These are phyloP conservation scores for Sarotherodon lohbergeri DNA, from an alignment of 2,113 vertebrate species.

Conservation along the genomic window DNA sequence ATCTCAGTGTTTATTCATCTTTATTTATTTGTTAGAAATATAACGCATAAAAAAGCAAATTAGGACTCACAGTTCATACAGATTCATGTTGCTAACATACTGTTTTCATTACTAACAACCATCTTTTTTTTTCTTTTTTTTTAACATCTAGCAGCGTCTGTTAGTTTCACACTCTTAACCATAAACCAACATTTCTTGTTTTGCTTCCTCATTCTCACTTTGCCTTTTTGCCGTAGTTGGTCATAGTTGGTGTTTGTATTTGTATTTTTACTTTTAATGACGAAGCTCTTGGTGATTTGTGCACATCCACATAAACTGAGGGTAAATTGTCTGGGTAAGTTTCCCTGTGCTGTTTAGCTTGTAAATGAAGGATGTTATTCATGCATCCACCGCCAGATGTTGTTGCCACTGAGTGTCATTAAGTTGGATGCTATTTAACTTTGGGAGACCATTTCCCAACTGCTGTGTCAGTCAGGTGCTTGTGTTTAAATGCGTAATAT, in stretches of 20 bases:
- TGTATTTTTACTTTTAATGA: neutral
- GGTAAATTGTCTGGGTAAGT: neutral
- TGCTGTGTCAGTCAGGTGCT: neutral
- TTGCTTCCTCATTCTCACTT: constrained; percentile 12
- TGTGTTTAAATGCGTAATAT: neutral
- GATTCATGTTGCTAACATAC: neutral
- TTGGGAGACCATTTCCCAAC: neutral
- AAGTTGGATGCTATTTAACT: neutral
- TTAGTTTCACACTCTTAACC: constrained; percentile 13
- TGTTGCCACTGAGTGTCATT: neutral
- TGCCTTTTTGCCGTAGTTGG: neutral
- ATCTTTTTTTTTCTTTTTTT: neutral
- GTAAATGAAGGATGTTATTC: neutral
- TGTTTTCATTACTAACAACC: constrained; percentile 1
- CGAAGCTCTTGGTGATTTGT: neutral
- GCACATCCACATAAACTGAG: neutral
- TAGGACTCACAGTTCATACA: neutral
- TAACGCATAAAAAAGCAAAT: neutral
- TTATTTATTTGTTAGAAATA: neutral
- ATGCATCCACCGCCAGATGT: neutral
- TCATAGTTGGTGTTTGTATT: neutral
- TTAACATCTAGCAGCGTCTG: neutral
- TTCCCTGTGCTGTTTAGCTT: neutral
- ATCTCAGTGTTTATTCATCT: neutral
- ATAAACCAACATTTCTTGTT: constrained; percentile 20